phyloP scores from a whole-genome alignment of 2,797 vertebrate species.

The Danionella dracula region DNA sequence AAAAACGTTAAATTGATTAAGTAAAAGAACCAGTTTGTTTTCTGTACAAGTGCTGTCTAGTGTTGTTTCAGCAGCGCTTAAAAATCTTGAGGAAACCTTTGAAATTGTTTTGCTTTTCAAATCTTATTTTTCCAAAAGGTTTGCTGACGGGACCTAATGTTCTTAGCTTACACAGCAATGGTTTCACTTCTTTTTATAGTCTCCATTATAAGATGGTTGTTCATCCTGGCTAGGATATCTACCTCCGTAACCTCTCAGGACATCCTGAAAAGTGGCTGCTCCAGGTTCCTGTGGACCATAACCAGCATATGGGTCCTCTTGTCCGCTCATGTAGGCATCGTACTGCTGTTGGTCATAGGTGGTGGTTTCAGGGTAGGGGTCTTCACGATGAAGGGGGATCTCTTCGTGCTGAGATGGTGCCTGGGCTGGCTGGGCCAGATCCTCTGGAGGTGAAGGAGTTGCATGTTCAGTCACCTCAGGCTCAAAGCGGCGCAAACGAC shows the following conservation, averaged over 20 bases:
- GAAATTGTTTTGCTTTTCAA: slow-evolving; percentile 7
- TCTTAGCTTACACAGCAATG: background rate
- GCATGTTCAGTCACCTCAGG: slow-evolving; percentile 12
- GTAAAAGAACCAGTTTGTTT: slow-evolving; percentile 6
- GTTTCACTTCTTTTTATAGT: slow-evolving; percentile 68
- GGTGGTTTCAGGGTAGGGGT: slow-evolving; percentile 45
- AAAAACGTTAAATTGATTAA: background rate
- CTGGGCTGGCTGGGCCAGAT: slow-evolving; percentile 37
- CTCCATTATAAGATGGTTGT: slow-evolving; percentile 62
- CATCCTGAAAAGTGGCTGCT: slow-evolving; percentile 65
- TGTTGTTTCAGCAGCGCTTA: background rate
- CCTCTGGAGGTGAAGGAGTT: slow-evolving; percentile 1
- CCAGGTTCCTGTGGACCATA: slow-evolving; percentile 57
- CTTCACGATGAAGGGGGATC: slow-evolving; percentile 54
- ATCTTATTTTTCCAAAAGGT: background rate
- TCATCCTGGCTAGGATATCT: slow-evolving; percentile 64
- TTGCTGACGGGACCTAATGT: slow-evolving; percentile 4
- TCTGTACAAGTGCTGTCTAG: slow-evolving; percentile 29
- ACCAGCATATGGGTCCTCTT: slow-evolving; percentile 68
- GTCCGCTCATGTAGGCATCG: slow-evolving; percentile 66
- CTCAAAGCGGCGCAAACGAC: slow-evolving; percentile 66
- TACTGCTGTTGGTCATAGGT: slow-evolving; percentile 49
- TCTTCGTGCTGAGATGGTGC: slow-evolving; percentile 38
- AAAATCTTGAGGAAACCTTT: slow-evolving; percentile 1
- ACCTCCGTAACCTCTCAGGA: slow-evolving; percentile 64